Evolutionary conservation across 2,113 vertebrate species (phyloP), one percentile per base, ranked within the genome.

Genomic region (Macrotus californicus): DNA sequence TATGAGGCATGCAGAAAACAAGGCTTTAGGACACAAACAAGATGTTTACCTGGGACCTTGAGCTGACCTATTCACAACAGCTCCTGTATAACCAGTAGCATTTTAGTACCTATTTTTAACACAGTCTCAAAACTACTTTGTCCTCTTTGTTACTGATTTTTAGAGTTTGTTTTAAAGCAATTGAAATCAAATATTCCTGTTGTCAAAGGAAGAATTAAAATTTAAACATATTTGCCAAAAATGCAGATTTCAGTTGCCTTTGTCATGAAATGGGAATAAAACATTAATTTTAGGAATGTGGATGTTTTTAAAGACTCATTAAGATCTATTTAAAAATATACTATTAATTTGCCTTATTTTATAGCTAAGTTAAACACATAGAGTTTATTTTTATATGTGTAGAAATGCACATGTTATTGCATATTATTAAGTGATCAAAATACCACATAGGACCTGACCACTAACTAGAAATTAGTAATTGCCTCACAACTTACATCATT

Each of bases 41-140:
- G 97, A 64, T 97, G 97, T 96, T 97, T 98, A 98, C 98, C 97
- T 98, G 97, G 97, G 97, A 96, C 94, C 97, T 97, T 77, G 87
- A 87, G 96, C 98, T 98, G 98, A 97, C 97, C 98, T 91, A 2
- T 34, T 95, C 96, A 87, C 95, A 89, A 91, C 92, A 56, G 89
- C 76, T 94, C 96, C 94, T 96, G 64, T 79, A 69, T 93, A 56
- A 92, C 97, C 97, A 90, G 94, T 94, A 87, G 88, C 21, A 26
- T 91, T 97, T 96, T 91, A 9, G 50, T 85, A 36, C 82, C 97
- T 96, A 90, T 82, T 97, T 97, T 96, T 94, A 83, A 96, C 91
- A 4, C 22, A 39, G 73, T 31, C 90, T 97, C 81, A 1, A 96
- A 81, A 89, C 59, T 89, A 64, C n/a, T 36, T 92, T 76, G 46